These are phyloP conservation scores for Proisotoma minuta DNA, from an alignment of 2,888 invertebrate species.

Conservation along the genomic window DNA sequence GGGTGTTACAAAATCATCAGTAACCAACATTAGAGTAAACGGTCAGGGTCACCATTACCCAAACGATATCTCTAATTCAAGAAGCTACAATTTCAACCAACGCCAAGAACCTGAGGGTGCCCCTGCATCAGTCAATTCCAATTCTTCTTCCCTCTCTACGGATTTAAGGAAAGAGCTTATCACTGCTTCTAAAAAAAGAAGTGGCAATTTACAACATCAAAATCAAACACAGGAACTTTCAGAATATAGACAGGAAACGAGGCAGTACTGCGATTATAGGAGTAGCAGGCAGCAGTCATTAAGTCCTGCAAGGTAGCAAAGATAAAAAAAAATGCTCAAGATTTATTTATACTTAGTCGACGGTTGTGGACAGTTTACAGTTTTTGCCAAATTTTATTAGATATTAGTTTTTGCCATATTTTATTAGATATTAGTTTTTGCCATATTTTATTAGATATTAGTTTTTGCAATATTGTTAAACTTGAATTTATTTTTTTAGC, in stretches of 20 bases:
- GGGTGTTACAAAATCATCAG: slow-evolving; percentile 8
- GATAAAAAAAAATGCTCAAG: no score
- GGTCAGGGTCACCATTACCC: slow-evolving; percentile 7
- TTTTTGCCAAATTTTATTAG: no score
- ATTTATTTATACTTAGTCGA: no score
- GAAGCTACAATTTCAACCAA: slow-evolving; percentile 19
- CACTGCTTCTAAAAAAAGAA: slow-evolving; percentile 42
- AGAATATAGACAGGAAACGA: slow-evolving; percentile 43
- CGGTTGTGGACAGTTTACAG: no score
- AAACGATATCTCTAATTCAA: neutral
- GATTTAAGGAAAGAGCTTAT: slow-evolving; percentile 46
- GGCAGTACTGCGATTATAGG: slow-evolving; percentile 47
- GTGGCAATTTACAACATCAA: slow-evolving; percentile 25
- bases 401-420: no score
- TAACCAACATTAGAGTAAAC: no score
- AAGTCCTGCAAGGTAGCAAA: slow-evolving; percentile 35
- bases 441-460: no score
- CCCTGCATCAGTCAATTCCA: slow-evolving; percentile 36
- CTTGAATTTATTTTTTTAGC: no score
- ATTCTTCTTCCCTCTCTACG: neutral
- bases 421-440: no score
- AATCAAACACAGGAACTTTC: slow-evolving; percentile 44
- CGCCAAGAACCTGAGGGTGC: slow-evolving; percentile 49
- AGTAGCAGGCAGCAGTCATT: slow-evolving; percentile 21
- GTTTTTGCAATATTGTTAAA: no score